Evolutionary conservation across 2,888 invertebrate genomes (phyloP).

Genomic region (Nezara viridula): DNA sequence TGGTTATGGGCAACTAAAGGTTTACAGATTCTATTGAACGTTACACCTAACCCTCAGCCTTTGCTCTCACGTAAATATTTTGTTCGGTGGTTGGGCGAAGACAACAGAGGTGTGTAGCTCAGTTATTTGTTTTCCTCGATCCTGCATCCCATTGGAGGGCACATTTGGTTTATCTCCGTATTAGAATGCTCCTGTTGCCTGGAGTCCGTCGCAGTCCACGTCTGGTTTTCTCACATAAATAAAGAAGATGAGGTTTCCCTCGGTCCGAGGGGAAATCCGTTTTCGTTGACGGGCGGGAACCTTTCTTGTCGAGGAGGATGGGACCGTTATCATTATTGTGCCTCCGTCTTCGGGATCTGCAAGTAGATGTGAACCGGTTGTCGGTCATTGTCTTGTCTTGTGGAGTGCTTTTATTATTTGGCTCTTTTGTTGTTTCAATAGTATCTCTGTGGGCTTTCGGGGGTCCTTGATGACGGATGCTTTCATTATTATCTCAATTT

Average conservation of each 20-base stretch:
- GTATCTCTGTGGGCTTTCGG: background rate
- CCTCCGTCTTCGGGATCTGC: background rate
- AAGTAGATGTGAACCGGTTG: background rate
- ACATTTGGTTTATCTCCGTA: background rate
- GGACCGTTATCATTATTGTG: slow-evolving; percentile 19
- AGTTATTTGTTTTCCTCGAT: background rate
- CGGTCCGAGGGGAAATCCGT: background rate
- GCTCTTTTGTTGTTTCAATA: background rate
- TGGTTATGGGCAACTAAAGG: too few relatives aligned
- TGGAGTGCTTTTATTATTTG: slow-evolving; percentile 11
- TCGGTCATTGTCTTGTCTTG: slow-evolving; percentile 14
- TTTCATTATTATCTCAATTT: background rate
- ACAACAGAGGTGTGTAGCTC: background rate
- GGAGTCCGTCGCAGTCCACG: background rate
- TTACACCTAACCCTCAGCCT: background rate
- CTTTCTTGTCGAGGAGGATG: background rate
- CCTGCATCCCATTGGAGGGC: background rate
- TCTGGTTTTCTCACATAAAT: slow-evolving; percentile 30
- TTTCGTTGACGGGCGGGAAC: background rate
- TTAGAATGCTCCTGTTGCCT: background rate
- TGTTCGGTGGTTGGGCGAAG: background rate
- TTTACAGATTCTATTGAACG: background rate
- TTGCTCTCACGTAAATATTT: slow-evolving; percentile 1
- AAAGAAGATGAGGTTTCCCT: background rate
- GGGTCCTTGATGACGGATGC: background rate